These are phyloP conservation scores for Heloderma charlesbogerti DNA, from an alignment of 2,113 vertebrate genomes.

Conservation along the genomic window DNA sequence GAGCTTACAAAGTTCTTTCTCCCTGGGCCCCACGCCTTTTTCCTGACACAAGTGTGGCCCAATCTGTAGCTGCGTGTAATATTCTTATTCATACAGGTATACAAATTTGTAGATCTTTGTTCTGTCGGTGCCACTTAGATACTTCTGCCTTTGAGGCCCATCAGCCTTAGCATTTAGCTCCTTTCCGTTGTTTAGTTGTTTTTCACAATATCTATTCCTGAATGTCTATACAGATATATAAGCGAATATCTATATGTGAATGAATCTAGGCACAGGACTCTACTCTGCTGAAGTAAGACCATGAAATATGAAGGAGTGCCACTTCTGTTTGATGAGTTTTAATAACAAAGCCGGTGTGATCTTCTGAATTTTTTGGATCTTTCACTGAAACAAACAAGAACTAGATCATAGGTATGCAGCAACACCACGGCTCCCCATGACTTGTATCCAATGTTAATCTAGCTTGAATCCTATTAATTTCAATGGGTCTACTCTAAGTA, in stretches of 20 bases:
- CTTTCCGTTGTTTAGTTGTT: background rate
- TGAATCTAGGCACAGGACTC: background rate
- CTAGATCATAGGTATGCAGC: background rate
- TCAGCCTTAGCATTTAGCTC: background rate
- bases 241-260: background rate
- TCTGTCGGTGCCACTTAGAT: background rate
- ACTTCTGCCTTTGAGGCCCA: background rate
- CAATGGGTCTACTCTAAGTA: too few relatives aligned
- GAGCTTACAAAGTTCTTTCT: background rate
- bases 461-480: too few relatives aligned
- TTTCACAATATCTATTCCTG: background rate
- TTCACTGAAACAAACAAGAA: background rate
- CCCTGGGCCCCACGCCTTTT: background rate
- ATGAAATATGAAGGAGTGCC: background rate
- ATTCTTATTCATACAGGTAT: background rate
- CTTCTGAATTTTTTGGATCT: background rate
- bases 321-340: background rate
- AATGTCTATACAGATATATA: background rate
- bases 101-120: background rate
- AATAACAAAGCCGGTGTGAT: background rate
- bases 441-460: too few relatives aligned
- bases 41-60: too few relatives aligned
- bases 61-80: background rate
- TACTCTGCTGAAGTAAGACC: background rate
- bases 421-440: background rate